Evolutionary conservation across 2,888 invertebrate genomes (phyloP), one percentile per base, ranked within the genome.

Genomic region (Eupithecia inturbata): DNA sequence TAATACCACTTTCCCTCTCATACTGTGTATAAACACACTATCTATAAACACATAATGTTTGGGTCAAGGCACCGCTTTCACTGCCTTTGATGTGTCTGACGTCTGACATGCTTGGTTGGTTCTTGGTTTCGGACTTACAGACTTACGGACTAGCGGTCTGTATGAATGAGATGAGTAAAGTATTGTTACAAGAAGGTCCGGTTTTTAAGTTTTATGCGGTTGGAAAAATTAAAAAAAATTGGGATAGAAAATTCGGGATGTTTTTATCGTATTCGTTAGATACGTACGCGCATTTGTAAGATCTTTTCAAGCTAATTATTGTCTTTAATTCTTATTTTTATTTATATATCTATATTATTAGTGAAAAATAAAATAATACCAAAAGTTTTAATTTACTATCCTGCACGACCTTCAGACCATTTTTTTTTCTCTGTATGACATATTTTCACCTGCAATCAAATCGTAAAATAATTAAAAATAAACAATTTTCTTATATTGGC

Each of bases 1-100:
- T 75, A 77, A 71, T 73, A 66, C 64, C 71, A 75, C 77, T 77
- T 62, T 77, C 77, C 26, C 77, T 77, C 39, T 77, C 72, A 3
- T 26, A 64, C 49, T 64, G 33, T 22, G 39, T 72, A 72, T 70
- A 72, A 63, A 63, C 33, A 63, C 31, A 63, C 33, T 63, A 1
- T 49, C 33, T 67, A 62, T 33, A 57, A 67, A 72, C 67, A 73
- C 45, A 71, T 71, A 71, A 75, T 67, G 45, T 62, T 45, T 60
- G 73, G 79, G 78, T 79, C 78, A 79, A 78, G 78, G 79, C 74
- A 72, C 63, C 41, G 78, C 80, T 81, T 82, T 81, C 82, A 79
- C 82, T 81, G 78, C 76, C 81, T 81, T 79, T 79, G 78, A 78
- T 70, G 68, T 36, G 74, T 70, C 33, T 41, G 71, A 49, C 66